Conservation (phyloP, 2,113 vertebrate genomes). For the Dromas ardeola region DNA sequence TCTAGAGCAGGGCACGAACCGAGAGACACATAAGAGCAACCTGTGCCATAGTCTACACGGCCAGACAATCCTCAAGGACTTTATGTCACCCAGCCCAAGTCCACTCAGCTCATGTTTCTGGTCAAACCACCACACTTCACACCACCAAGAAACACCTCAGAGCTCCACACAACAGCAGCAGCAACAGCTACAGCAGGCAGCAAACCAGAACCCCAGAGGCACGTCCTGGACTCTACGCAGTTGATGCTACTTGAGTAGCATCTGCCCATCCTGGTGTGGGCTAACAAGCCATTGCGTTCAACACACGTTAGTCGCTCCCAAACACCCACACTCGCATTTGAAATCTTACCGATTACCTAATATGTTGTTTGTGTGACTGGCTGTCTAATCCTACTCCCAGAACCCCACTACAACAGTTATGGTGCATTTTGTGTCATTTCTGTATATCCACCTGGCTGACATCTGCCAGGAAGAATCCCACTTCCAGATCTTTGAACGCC, state of each 20-base stretch:
- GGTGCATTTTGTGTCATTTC: neutral
- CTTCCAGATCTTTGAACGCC: neutral
- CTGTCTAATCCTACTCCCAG: conserved; percentile 4
- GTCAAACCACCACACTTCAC: neutral
- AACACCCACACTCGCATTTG: neutral
- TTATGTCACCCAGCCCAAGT: neutral
- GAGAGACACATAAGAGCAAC: neutral
- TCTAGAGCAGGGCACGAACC: neutral
- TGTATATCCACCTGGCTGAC: neutral
- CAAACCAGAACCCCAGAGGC: neutral
- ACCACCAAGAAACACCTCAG: neutral
- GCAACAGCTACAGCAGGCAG: neutral
- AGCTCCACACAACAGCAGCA: neutral
- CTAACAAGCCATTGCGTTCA: neutral
- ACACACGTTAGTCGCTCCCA: neutral
- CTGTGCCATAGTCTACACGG: fast-evolving
- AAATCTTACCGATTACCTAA: neutral
- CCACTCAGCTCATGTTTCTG: neutral
- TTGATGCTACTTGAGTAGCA: neutral
- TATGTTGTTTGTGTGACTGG: neutral
- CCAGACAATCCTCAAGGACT: neutral
- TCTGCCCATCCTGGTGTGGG: neutral
- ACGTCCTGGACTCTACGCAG: neutral
- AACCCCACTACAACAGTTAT: neutral
- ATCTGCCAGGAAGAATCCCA: neutral